These are phyloP conservation scores for Lepus townsendii DNA, from an alignment of 2,797 vertebrate species.

Conservation along the genomic window DNA sequence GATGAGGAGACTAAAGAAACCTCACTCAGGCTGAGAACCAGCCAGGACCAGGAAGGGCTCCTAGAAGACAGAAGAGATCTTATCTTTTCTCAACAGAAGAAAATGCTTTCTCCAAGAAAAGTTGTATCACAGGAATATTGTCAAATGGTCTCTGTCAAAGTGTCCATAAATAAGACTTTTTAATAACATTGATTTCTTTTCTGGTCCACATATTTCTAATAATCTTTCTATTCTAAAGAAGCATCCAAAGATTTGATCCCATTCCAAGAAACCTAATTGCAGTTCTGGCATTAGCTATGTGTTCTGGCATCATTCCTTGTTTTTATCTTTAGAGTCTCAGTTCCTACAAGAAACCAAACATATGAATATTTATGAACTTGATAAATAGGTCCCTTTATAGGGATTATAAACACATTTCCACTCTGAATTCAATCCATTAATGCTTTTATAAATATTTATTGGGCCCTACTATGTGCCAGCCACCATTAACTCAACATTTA, in stretches of 20 bases:
- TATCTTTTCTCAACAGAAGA: not conserved
- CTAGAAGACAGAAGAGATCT: not conserved
- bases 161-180: slow-evolving; percentile 49
- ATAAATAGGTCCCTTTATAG: slow-evolving; percentile 24
- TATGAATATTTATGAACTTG: slow-evolving; percentile 59
- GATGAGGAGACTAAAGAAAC: not conserved
- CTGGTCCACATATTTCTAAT: not conserved
- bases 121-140: not conserved
- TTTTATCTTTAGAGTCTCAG: slow-evolving; percentile 10
- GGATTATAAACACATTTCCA: not conserved
- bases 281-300: slow-evolving; percentile 38
- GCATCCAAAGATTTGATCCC: slow-evolving; percentile 31
- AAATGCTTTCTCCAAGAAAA: slow-evolving; percentile 37
- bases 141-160: slow-evolving; percentile 26
- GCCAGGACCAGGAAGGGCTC: not conserved
- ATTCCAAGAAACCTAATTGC: slow-evolving; percentile 62
- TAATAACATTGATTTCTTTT: slow-evolving; percentile 25
- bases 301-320: slow-evolving; percentile 29
- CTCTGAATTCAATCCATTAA: not conserved
- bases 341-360: slow-evolving; percentile 43
- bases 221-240: slow-evolving; percentile 28
- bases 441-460: slow-evolving; percentile 22
- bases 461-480: not conserved
- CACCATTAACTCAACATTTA: not conserved
- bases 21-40: not conserved